Percentiles rank a stretch among this genome's conserved stretches.
phyloP scores from a whole-genome alignment of 2,113 vertebrate species.

The Ctenodactylus gundi region DNA sequence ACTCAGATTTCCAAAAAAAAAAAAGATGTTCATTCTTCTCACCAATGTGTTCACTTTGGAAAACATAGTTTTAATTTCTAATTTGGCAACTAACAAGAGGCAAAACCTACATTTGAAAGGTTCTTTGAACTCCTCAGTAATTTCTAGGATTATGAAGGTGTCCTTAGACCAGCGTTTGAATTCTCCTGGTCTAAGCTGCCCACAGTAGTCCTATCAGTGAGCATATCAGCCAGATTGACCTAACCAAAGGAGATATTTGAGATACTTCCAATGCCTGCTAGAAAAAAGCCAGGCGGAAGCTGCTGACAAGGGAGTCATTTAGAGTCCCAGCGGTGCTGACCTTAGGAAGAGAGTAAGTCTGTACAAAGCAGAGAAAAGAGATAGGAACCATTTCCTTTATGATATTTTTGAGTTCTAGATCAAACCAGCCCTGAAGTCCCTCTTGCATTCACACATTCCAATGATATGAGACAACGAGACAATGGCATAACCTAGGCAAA shows the following conservation, averaged over 20 bases:
- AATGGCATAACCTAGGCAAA: neutral
- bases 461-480: neutral
- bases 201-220: neutral
- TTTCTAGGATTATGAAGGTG: neutral
- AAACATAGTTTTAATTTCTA: neutral
- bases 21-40: neutral
- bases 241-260: neutral
- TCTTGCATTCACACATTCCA: neutral
- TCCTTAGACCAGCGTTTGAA: neutral
- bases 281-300: neutral
- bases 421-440: neutral
- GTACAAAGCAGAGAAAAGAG: neutral
- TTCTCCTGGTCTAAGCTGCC: neutral
- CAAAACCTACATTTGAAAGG: slow-evolving; percentile 7
- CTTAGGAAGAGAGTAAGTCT: neutral
- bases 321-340: neutral
- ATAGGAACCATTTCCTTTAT: slow-evolving; percentile 1
- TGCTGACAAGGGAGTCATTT: neutral
- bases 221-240: neutral
- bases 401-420: neutral
- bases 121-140: neutral
- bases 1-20: slow-evolving; percentile 22
- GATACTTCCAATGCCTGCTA: neutral
- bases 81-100: neutral
- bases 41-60: neutral